Evolutionary conservation across 2,113 vertebrate species (phyloP).

Genomic region (Acanthochromis polyacanthus): DNA sequence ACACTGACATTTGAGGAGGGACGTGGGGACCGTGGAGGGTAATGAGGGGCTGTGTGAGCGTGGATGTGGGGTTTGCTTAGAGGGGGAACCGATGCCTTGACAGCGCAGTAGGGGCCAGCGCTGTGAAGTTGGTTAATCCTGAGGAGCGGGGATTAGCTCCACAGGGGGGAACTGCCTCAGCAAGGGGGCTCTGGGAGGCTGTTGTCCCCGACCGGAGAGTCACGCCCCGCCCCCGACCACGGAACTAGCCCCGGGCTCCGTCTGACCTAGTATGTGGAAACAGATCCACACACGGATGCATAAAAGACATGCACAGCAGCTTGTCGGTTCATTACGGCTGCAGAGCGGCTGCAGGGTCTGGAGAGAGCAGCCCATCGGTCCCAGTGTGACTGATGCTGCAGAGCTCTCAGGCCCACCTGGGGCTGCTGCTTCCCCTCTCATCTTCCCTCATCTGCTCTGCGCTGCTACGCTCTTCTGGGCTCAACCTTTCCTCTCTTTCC

Average conservation of each 20-base stretch:
- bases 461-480: conserved; percentile 37
- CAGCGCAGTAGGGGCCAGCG: conserved; percentile 71
- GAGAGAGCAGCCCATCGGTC: conserved; percentile 43
- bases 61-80: conserved; percentile 1
- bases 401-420: conserved; percentile 57
- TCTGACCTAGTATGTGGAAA: conserved; percentile 50
- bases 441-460: conserved; percentile 24
- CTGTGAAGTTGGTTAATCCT: conserved; percentile 81
- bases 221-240: conserved; percentile 7
- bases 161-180: conserved; percentile 52
- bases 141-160: conserved; percentile 78
- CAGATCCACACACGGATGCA: conserved; percentile 13
- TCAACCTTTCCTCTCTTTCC: conserved; percentile 22
- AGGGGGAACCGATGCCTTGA: conserved; percentile 54
- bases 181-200: conserved; percentile 64
- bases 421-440: conserved; percentile 45
- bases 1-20: conserved; percentile 19
- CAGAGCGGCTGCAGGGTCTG: conserved; percentile 20
- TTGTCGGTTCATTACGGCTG: conserved; percentile 45
- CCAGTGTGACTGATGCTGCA: conserved; percentile 53
- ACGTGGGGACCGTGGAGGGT: conserved; percentile 17
- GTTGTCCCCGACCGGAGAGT: conserved; percentile 51
- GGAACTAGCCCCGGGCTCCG: conserved; percentile 28
- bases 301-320: conserved; percentile 34
- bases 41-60: neutral